Conservation (phyloP, 2,113 vertebrate genomes). For the Hypanus sabinus region DNA sequence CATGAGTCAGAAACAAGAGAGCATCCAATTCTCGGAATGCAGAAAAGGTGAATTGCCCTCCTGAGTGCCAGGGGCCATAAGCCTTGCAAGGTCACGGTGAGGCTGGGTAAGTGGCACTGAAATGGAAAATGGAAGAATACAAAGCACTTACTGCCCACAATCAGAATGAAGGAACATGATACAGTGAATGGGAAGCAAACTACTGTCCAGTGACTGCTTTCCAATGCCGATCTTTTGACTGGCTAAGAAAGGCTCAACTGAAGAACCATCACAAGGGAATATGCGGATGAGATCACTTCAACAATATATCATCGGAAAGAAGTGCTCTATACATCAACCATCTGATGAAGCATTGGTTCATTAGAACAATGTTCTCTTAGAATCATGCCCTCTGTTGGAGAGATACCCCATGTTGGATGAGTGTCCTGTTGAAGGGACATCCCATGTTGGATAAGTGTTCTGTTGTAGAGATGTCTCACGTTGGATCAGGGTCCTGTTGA, state of each 20-base stretch:
- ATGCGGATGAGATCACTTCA: too few relatives aligned
- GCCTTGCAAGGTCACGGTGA: neutral
- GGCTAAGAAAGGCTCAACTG: neutral
- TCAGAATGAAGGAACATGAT: neutral
- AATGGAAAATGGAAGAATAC: neutral
- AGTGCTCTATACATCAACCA: neutral
- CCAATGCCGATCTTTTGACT: neutral
- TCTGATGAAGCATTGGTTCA: neutral
- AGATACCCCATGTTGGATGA: neutral
- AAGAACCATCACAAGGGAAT: neutral
- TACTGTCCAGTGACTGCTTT: neutral
- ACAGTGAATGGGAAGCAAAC: neutral
- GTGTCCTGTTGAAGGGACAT: neutral
- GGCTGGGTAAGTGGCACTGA: neutral
- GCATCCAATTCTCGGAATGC: neutral
- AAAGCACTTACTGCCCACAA: too few relatives aligned
- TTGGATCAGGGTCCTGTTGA: neutral
- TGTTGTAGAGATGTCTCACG: neutral
- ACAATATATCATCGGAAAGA: neutral
- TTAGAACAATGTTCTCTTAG: neutral
- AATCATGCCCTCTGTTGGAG: neutral
- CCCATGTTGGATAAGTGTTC: neutral
- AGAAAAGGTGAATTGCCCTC: neutral
- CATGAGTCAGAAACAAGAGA: neutral
- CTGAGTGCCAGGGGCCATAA: neutral